Conservation (phyloP, 2,888 invertebrate species). For the Microplitis deprimator region DNA sequence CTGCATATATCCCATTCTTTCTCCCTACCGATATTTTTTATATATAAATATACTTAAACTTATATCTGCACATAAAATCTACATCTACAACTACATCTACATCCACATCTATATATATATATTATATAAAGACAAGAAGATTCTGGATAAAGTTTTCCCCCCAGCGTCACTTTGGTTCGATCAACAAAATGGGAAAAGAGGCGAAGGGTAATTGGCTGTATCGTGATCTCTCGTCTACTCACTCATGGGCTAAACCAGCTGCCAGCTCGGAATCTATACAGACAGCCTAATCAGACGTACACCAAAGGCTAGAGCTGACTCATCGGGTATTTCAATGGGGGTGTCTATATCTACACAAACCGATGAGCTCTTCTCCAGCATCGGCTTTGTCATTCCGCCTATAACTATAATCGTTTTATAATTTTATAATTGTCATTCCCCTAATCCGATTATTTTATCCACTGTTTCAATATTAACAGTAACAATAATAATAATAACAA, state of each 20-base stretch:
- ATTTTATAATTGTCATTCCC: not conserved
- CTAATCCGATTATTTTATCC: constrained; percentile 4
- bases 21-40: not conserved
- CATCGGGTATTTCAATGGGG: constrained; percentile 7
- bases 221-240: not conserved
- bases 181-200: not conserved
- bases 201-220: constrained; percentile 16
- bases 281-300: constrained; percentile 13
- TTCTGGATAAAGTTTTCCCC: constrained; percentile 8
- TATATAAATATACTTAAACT: not conserved
- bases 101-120: too few species aligned
- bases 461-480: not conserved
- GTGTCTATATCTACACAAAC: not conserved
- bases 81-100: too few species aligned
- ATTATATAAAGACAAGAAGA: not conserved
- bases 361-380: not conserved
- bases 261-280: not conserved
- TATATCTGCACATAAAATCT: not conserved
- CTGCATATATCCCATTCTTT: constrained; percentile 16
- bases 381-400: not conserved
- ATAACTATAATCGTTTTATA: not conserved
- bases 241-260: constrained; percentile 15
- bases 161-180: constrained; percentile 21
- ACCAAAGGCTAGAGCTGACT: not conserved
- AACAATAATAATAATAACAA: not conserved